Conservation (phyloP, 2,113 vertebrate genomes). For the Lophochroa leadbeateri region DNA sequence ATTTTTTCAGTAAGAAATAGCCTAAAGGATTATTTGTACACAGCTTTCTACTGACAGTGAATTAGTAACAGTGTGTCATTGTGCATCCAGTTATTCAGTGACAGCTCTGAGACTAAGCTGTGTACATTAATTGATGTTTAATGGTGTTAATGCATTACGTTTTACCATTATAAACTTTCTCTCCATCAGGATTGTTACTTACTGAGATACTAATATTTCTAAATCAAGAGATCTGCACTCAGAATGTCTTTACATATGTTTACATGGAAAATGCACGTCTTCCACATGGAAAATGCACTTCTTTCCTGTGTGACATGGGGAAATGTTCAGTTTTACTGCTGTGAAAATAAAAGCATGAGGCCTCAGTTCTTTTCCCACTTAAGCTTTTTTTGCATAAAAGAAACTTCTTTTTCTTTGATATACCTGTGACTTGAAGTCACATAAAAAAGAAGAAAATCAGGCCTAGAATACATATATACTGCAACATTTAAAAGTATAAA, state of each 20-base stretch:
- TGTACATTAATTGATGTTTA: slow-evolving; percentile 66
- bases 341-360: neutral
- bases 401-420: neutral
- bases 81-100: slow-evolving; percentile 44
- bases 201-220: slow-evolving; percentile 33
- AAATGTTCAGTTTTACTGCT: neutral
- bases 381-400: neutral
- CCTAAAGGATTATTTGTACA: slow-evolving; percentile 57
- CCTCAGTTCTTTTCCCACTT: neutral
- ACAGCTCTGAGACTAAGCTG: slow-evolving; percentile 61
- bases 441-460: neutral
- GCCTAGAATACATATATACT: neutral
- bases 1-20: slow-evolving; percentile 58
- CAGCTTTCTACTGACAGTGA: slow-evolving; percentile 52
- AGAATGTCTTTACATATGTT: neutral
- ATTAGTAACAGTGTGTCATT: slow-evolving; percentile 62
- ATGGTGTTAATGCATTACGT: slow-evolving; percentile 49
- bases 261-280: neutral
- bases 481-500: neutral
- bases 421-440: neutral
- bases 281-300: neutral
- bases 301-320: neutral
- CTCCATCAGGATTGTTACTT: neutral
- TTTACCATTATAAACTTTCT: slow-evolving; percentile 57
- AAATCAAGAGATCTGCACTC: neutral